phyloP scores from a whole-genome alignment of 2,797 vertebrate species.

The Xenops minutus region DNA sequence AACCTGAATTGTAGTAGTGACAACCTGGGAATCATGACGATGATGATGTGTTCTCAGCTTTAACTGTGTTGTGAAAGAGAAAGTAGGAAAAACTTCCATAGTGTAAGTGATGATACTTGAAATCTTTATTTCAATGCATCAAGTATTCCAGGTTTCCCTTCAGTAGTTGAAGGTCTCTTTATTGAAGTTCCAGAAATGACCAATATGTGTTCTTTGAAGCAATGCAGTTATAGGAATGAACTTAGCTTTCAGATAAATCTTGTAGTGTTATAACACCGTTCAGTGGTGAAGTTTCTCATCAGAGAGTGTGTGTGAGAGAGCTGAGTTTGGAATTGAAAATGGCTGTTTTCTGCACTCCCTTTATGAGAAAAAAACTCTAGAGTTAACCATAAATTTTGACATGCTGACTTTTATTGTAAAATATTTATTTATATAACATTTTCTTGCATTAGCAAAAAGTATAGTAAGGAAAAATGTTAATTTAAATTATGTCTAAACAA shows the following conservation, averaged over 20 bases:
- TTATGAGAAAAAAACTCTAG: not conserved
- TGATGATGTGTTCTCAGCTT: not conserved
- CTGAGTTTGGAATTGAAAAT: not conserved
- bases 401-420: not conserved
- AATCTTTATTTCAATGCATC: not conserved
- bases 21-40: not conserved
- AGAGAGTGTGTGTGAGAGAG: accelerated
- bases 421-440: not conserved
- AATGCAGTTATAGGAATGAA: not conserved
- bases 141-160: not conserved
- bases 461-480: not conserved
- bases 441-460: not conserved
- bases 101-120: not conserved
- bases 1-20: not conserved
- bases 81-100: not conserved
- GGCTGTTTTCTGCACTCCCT: not conserved
- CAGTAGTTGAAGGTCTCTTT: not conserved
- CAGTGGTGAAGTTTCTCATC: not conserved
- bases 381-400: not conserved
- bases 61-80: not conserved
- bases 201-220: not conserved
- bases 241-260: not conserved
- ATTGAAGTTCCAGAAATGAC: not conserved
- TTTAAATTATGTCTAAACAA: not conserved
- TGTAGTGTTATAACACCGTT: not conserved